These are phyloP conservation scores for Mus pahari DNA, from an alignment of 2,113 vertebrate genomes.

Conservation along the genomic window DNA sequence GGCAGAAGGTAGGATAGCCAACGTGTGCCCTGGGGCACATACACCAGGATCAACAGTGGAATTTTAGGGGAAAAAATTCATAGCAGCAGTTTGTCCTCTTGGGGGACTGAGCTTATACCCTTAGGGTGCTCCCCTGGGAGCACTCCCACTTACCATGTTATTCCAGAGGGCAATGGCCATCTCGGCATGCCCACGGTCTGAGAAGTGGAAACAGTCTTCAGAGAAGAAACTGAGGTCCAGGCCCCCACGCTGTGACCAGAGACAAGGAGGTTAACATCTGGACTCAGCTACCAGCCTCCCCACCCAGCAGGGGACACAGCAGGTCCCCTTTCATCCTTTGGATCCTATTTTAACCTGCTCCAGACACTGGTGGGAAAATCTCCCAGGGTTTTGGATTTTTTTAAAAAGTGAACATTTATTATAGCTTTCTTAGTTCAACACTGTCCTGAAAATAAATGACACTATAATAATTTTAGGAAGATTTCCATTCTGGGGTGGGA, in stretches of 20 bases:
- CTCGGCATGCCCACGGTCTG: slow-evolving; percentile 90
- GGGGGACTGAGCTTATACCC: not conserved
- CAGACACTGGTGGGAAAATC: not conserved
- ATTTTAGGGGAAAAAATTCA: not conserved
- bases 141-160: slow-evolving; percentile 92
- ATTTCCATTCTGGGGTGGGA: slow-evolving; percentile 9
- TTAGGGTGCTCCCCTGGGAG: not conserved
- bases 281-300: rapidly evolving
- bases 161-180: slow-evolving; percentile 95
- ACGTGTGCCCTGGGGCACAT: not conserved
- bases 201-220: slow-evolving; percentile 95
- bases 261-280: slow-evolving; percentile 6
- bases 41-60: not conserved
- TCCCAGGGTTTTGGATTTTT: not conserved
- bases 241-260: slow-evolving; percentile 85
- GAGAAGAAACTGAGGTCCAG: slow-evolving; percentile 93
- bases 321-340: not conserved
- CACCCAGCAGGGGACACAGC: rapidly evolving
- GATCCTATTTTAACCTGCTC: not conserved
- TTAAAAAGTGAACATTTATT: not conserved
- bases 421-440: not conserved
- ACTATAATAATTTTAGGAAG: not conserved
- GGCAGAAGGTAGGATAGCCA: not conserved
- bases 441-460: not conserved
- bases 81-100: not conserved